These are phyloP conservation scores for Zeugodacus cucurbitae DNA, from an alignment of 1,140 invertebrate genomes.

Conservation along the genomic window DNA sequence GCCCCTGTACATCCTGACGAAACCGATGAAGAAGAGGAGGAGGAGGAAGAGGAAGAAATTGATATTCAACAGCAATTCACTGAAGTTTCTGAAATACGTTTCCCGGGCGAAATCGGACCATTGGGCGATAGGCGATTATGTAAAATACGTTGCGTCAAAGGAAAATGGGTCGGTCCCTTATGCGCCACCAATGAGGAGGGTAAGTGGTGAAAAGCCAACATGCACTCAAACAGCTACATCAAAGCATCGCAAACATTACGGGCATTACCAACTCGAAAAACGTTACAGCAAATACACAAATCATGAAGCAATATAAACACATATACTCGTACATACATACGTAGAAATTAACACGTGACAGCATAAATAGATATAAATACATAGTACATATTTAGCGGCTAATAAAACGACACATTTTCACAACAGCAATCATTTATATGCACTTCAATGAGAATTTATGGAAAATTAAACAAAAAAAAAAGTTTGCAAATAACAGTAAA, in stretches of 20 bases:
- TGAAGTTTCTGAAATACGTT: conserved; percentile 71
- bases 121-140: conserved; percentile 76
- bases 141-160: conserved; percentile 84
- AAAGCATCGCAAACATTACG: neutral
- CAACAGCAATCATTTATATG: neutral
- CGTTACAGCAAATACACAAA: conserved; percentile 5
- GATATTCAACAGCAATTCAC: conserved; percentile 63
- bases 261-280: neutral
- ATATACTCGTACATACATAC: neutral
- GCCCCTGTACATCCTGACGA: conserved; percentile 59
- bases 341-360: neutral
- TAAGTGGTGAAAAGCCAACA: conserved; percentile 52
- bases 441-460: neutral
- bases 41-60: conserved; percentile 63
- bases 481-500: neutral
- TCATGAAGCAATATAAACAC: conserved; percentile 34
- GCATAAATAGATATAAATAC: neutral
- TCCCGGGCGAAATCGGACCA: conserved; percentile 76
- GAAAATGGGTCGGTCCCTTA: conserved; percentile 82
- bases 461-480: neutral
- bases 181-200: conserved; percentile 70
- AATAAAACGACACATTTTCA: neutral
- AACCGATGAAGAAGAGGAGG: conserved; percentile 58
- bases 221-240: conserved; percentile 20
- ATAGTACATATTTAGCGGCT: too few species aligned